Evolutionary conservation across 2,113 vertebrate genomes (phyloP), one percentile per base, ranked within the genome.

Genomic region (Scalopus aquaticus): DNA sequence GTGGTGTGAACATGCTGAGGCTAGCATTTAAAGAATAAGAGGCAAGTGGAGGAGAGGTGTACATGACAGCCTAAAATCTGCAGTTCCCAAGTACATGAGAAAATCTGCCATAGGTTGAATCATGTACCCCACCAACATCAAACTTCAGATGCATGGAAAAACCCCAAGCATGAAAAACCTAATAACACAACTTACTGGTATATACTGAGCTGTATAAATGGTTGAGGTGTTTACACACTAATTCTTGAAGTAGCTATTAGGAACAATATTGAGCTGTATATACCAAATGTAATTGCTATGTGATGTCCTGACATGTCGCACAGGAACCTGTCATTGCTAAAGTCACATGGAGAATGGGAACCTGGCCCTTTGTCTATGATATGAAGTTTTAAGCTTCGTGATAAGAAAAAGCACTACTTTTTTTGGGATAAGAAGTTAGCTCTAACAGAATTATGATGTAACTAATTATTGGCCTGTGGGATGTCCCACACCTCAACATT

Each of bases 101-200:
- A 5, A 58, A 15, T 26, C 17, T 64, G 17, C 42, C 24, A 17
- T n/a, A 42, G 2, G 7, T 8, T 76, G 1, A 28, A 26, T 24
- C 39, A 9, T 15, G 8, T 17, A 5, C 7, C 3, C 32, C 26
- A 2, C 8, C 37, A 73, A 49, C 35, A 8, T 10, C 2, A 51
- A 19, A 30, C 4, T 24, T 4, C 26, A 8, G 6, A 22, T 3
- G 4, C n/a, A 20, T 0, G 6, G 9, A 5, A 44, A 20, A 19
- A 51, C 16, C 32, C 42, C 54, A 39, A 9, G 8, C 1, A 1
- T 28, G 46, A 28, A 22, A 54, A 11, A 15, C 51, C 15, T n/a
- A 89, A 32, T 2, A 7, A 12, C 24, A 46, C 26, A 11, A 6
- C 4, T 32, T 2, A 10, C 7, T 17, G 46, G 15, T 15, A 22